Percentiles rank a stretch among this genome's conserved stretches.
These are phyloP conservation scores for Enteromius trimaculatus DNA, from an alignment of 2,797 vertebrate species.

Conservation along the genomic window DNA sequence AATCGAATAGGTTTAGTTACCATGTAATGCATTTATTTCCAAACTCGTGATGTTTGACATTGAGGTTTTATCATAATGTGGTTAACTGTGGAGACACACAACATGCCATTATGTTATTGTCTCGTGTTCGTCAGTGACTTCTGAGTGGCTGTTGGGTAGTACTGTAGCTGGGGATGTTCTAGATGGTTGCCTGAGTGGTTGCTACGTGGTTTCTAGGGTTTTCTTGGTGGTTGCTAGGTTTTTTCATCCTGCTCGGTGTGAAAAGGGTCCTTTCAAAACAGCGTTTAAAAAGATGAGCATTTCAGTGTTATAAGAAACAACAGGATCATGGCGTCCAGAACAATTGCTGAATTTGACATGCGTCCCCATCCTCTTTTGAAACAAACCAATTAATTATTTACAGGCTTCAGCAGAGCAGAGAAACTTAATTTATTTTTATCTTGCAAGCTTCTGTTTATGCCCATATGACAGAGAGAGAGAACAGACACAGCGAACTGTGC, in stretches of 20 bases:
- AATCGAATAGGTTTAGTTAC: too few species aligned
- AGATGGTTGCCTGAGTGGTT: neutral
- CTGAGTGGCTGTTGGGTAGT: neutral
- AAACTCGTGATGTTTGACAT: too few species aligned
- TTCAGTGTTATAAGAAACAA: conserved; percentile 66
- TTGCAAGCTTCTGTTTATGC: conserved; percentile 74
- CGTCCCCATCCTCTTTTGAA: conserved; percentile 70
- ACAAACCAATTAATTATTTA: conserved; percentile 83
- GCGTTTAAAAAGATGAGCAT: conserved; percentile 63
- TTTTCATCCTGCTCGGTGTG: neutral
- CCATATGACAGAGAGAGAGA: conserved; percentile 20
- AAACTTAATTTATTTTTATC: conserved; percentile 83
- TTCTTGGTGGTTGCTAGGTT: neutral
- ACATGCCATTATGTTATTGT: too few species aligned
- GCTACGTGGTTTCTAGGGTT: neutral
- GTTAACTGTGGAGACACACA: too few species aligned
- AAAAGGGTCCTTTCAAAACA: conserved; percentile 56
- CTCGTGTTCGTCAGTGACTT: neutral
- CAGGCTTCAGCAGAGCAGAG: conserved; percentile 75
- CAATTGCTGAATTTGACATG: conserved; percentile 70
- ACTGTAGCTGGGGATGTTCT: neutral
- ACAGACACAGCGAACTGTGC: conserved; percentile 50
- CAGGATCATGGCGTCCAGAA: conserved; percentile 65
- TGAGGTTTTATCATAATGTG: too few species aligned
- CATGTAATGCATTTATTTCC: too few species aligned